Base-by-base conservation (phyloP, 2,888 invertebrate species). In the Agrilus cyanescens region DNA sequence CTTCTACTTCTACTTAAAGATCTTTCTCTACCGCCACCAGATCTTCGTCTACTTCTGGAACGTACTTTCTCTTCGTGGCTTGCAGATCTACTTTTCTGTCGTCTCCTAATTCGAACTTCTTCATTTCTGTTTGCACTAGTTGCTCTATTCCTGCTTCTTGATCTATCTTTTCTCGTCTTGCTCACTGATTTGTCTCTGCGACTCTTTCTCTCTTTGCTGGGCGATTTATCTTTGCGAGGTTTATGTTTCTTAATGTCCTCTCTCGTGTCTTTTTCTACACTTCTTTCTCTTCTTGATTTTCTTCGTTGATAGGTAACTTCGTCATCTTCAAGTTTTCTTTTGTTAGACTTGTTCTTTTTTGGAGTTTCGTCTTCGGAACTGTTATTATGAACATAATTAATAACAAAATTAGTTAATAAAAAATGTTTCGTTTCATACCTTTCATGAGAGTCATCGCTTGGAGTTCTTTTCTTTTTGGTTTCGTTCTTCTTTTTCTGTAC, bases 401-500 rank as follows among this genome's bases (percentile, higher is more conserved):
- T 14, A 10, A 34, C 35, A 37, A 15, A 13, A 36, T 29, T 10
- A 37, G 18, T 41, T 35, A 47, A 38, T 38, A 47, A 31, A 40
- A 13, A 45, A 37, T n/a, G 37, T 42, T 43, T 43, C 32, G 44
- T 35, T 34, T 45, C 57, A 58, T 59, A 77, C 77, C 73, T 74
- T 49, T 73, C 72, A 53, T 71, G 66, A 16, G 74, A 73, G 57
- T 72, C 73, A 43, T 72, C 73, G 38, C 72, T 69, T 33, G 70
- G 66, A 43, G 71, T 70, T 48, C 69, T 69, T 50, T 69, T 70
- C 58, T 72, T 74, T 67, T 74, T 75, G 65, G 75, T 75, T 41
- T 55, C 49, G 43, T 60, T 54, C 49, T 71, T 68, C 62, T 74
- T 76, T 66, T 74, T 77, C 74, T 78, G 69, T 65, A 65, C 60